Evolutionary conservation across 2,888 invertebrate species (phyloP).

Genomic region (Calliopum simillimum): DNA sequence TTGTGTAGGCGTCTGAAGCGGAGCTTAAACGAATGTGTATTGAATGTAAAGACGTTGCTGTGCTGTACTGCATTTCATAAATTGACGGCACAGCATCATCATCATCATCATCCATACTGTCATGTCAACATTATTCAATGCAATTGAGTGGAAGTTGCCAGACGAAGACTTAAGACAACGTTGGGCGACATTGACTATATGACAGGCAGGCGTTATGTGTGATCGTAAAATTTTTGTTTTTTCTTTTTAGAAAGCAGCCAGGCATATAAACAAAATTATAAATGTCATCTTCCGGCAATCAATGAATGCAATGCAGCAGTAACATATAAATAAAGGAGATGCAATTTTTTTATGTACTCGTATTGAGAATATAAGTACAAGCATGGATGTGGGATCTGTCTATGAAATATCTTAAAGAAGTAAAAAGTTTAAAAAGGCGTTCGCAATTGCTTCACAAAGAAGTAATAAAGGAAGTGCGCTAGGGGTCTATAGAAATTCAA

Average conservation of each 20-base stretch:
- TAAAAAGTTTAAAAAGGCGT: conserved; percentile 15
- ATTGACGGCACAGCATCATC: neutral
- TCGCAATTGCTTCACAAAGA: conserved; percentile 30
- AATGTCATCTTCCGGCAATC: conserved; percentile 35
- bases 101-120: conserved; percentile 4
- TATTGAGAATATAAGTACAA: too few species aligned
- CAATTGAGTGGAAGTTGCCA: conserved; percentile 33
- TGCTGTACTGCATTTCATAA: neutral
- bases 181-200: conserved; percentile 14
- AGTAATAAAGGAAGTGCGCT: too few species aligned
- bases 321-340: neutral
- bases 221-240: too few species aligned
- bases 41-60: neutral
- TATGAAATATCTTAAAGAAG: neutral
- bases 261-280: conserved; percentile 18
- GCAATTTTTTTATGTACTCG: too few species aligned
- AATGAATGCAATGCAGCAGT: neutral
- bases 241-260: neutral
- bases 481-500: too few species aligned
- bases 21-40: neutral
- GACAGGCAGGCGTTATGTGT: neutral
- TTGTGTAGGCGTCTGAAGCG: conserved; percentile 31
- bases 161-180: conserved; percentile 12
- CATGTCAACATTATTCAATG: conserved; percentile 30
- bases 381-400: too few species aligned